Evolutionary conservation across 2,797 vertebrate genomes (phyloP).

Genomic region (Apogon talboti): DNA sequence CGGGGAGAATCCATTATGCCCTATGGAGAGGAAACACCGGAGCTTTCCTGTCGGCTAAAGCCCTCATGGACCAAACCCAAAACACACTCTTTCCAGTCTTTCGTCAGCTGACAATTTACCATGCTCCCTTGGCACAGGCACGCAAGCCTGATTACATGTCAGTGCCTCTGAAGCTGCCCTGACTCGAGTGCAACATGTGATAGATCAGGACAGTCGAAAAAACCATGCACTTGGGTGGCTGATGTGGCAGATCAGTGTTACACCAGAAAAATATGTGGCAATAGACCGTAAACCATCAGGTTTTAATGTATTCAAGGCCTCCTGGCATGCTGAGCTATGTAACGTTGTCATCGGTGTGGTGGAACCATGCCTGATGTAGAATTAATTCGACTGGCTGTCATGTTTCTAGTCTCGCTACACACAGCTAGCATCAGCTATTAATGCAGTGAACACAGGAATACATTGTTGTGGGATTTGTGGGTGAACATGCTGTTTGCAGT

Average conservation of each 20-base stretch:
- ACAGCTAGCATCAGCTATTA: conserved; percentile 36
- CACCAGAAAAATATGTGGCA: conserved; percentile 53
- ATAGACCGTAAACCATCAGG: conserved; percentile 61
- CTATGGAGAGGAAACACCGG: conserved; percentile 75
- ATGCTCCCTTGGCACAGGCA: conserved; percentile 63
- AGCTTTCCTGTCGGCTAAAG: conserved; percentile 76
- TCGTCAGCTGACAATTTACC: conserved; percentile 79
- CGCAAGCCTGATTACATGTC: conserved; percentile 72
- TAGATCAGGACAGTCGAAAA: conserved; percentile 62
- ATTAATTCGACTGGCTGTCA: conserved; percentile 64
- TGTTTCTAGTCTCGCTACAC: conserved; percentile 58
- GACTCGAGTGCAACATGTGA: conserved; percentile 57
- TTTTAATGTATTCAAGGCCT: conserved; percentile 54
- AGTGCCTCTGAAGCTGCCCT: conserved; percentile 60
- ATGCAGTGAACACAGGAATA: conserved; percentile 35
- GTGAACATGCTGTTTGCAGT: conserved; percentile 33
- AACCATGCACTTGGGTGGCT: conserved; percentile 65
- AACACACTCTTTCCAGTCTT: conserved; percentile 77
- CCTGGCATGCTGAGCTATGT: conserved; percentile 52
- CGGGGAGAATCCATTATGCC: conserved; percentile 84
- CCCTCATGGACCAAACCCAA: conserved; percentile 66
- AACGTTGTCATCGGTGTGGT: conserved; percentile 40
- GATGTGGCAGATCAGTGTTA: conserved; percentile 66
- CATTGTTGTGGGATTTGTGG: conserved; percentile 48
- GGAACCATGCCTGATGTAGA: conserved; percentile 60